phyloP scores from a whole-genome alignment of 2,113 vertebrate species.

The Actenoides lindsayi region DNA sequence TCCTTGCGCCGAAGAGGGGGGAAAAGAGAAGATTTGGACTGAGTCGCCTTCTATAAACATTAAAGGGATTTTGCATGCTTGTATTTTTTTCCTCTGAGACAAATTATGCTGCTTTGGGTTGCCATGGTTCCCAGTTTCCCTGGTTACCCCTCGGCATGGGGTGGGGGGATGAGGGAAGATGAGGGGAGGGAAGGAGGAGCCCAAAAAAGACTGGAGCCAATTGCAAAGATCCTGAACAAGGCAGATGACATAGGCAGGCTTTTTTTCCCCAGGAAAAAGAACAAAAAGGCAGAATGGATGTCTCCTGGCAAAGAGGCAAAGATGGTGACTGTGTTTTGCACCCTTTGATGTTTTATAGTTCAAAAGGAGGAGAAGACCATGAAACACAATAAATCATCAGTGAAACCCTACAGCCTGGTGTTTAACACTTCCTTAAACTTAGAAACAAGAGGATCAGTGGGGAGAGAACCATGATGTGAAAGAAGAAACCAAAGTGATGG shows the following conservation, averaged over 20 bases:
- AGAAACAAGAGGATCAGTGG: neutral
- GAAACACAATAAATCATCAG: neutral
- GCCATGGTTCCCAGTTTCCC: constrained; percentile 52
- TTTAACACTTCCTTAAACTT: neutral
- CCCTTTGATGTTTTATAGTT: neutral
- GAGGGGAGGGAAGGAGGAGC: constrained; percentile 23
- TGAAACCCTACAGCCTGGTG: neutral
- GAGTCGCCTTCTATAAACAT: neutral
- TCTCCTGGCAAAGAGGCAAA: neutral
- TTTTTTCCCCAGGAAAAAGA: neutral
- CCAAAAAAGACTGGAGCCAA: neutral
- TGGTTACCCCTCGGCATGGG: constrained; percentile 28
- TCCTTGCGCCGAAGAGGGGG: neutral
- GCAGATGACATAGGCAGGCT: neutral
- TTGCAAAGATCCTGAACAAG: neutral
- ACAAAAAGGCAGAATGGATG: constrained; percentile 13
- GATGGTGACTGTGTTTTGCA: neutral
- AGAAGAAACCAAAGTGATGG: neutral
- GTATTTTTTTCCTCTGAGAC: neutral
- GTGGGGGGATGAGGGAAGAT: neutral
- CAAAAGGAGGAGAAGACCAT: neutral
- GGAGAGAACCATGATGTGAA: neutral
- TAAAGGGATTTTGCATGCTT: constrained; percentile 58
- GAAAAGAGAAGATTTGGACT: neutral
- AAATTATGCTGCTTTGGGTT: constrained; percentile 51